phyloP scores from a whole-genome alignment of 2,113 vertebrate species.

The Daboia siamensis region DNA sequence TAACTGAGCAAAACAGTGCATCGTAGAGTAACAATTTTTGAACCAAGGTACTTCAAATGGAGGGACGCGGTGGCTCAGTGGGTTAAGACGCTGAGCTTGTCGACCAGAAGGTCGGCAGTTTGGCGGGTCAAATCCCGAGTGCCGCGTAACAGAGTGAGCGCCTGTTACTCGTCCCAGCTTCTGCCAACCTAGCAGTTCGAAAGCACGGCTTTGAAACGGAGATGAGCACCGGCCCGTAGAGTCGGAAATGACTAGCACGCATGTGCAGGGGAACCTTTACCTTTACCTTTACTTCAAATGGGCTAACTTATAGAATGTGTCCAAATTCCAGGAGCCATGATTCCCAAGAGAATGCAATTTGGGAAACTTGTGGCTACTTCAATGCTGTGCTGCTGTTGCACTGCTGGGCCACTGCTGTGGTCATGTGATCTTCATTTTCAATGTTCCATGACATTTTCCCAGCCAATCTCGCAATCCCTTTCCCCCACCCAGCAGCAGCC shows the following conservation, averaged over 20 bases:
- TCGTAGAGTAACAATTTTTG: background rate
- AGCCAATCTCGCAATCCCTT: background rate
- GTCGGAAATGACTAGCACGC: too few relatives aligned
- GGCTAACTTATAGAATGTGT: background rate
- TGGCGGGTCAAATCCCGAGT: too few relatives aligned
- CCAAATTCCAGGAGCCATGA: background rate
- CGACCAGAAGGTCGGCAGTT: too few relatives aligned
- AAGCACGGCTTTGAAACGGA: too few relatives aligned
- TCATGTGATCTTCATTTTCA: background rate
- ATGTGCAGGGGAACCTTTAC: too few relatives aligned
- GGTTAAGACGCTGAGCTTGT: too few relatives aligned
- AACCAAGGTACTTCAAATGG: background rate
- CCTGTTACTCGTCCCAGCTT: too few relatives aligned
- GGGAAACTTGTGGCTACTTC: background rate
- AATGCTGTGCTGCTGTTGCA: background rate
- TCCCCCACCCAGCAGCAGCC: background rate
- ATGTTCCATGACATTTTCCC: background rate
- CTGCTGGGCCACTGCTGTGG: background rate
- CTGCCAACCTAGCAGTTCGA: too few relatives aligned
- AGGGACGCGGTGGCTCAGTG: too few relatives aligned
- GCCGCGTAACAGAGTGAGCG: too few relatives aligned
- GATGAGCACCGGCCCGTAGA: too few relatives aligned
- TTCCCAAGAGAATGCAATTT: background rate
- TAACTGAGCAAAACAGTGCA: background rate
- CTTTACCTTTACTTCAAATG: background rate